Evolutionary conservation across 2,113 vertebrate genomes (phyloP), one percentile per base, ranked within the genome.

Genomic region (Aplodontia rufa): DNA sequence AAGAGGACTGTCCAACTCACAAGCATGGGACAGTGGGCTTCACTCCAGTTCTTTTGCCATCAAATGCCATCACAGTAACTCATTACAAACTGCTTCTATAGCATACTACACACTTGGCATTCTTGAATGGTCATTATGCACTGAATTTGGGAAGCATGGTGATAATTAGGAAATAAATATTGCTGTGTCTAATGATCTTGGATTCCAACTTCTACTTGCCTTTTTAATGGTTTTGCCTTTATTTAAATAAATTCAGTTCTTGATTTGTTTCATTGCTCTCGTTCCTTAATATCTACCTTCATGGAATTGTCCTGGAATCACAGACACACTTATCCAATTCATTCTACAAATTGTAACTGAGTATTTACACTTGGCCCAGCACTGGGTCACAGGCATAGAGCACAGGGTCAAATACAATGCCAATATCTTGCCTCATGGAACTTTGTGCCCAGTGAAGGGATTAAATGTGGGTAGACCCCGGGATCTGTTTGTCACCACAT

Each of bases 401-500:
- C 10, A 5, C 28, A 84, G 17, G 20, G 8, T 26, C 10, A 49
- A 11, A 17, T 13, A 66, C 5, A 42, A 3, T 11, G 10, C 2
- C 22, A 42, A 13, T 19, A 40, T 16, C 51, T 13, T 55, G 28
- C 30, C 13, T 45, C n/a, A n/a, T n/a, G n/a, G n/a, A n/a, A n/a
- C n/a, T n/a, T n/a, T n/a, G n/a, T 69, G n/a, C n/a, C 30, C 7
- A 28, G 20, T 60, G 4, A 20, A 7, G 49, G 12, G 12, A 22
- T 49, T 71, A 30, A 35, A 3, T 32, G 83, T 28, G 30, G 24
- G 20, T 35, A 37, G 40, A 30, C 1, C 2, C 30, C 35, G n/a
- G 37, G 8, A 47, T 49, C 40, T 6, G 4, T 13, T 5, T 53
- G 53, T 58, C 11, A 55, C 6, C 20, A 42, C 0, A 26, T 0